Evolutionary conservation across 2,797 vertebrate species (phyloP).

Genomic region (Hafferia zeledoni): DNA sequence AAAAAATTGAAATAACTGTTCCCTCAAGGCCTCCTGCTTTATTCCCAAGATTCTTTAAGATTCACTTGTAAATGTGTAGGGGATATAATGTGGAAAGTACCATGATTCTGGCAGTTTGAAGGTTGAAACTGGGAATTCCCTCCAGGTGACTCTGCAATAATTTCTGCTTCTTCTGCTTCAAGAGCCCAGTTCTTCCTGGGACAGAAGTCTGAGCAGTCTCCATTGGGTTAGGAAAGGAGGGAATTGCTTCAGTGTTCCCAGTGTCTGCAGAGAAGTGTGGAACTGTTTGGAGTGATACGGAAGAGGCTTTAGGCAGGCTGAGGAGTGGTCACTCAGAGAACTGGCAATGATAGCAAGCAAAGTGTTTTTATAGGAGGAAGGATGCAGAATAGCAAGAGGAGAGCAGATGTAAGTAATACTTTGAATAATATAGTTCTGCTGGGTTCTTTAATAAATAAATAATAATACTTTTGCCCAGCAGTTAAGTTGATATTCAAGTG

Average conservation of each 20-base stretch:
- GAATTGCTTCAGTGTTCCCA: neutral
- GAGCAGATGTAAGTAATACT: neutral
- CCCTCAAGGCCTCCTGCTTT: neutral
- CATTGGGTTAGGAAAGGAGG: neutral
- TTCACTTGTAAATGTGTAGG: neutral
- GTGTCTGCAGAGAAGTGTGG: neutral
- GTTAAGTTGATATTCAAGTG: neutral
- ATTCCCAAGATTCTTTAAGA: neutral
- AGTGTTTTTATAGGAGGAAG: neutral
- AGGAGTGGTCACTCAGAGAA: neutral
- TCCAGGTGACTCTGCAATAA: neutral
- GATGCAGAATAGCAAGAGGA: neutral
- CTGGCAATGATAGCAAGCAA: neutral
- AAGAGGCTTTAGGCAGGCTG: neutral
- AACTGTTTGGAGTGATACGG: neutral
- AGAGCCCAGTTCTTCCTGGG: neutral
- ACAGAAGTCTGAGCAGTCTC: neutral
- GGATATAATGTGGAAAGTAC: neutral
- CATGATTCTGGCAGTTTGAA: neutral
- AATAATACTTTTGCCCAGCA: neutral
- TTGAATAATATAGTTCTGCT: neutral
- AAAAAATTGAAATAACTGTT: conserved; percentile 17
- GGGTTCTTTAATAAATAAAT: neutral
- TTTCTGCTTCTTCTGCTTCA: neutral
- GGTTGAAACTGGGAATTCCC: neutral